These are phyloP conservation scores for Zhengitettix transpicula DNA, from an alignment of 2,888 invertebrate genomes.

Conservation along the genomic window DNA sequence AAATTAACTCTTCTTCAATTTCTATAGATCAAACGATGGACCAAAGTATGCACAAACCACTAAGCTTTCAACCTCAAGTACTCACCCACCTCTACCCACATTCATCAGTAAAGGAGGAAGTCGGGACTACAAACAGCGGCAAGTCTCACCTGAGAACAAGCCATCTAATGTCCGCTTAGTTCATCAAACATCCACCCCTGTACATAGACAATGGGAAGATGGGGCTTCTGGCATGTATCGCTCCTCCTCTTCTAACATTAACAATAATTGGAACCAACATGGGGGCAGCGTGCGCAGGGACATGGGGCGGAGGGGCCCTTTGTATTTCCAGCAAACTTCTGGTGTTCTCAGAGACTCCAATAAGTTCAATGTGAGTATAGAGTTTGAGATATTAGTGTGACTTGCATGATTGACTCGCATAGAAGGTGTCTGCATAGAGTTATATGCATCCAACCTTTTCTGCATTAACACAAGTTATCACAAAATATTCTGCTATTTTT, in stretches of 20 bases:
- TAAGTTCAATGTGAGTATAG: slow-evolving; percentile 14
- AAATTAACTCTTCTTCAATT: neutral
- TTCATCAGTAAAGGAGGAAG: slow-evolving; percentile 10
- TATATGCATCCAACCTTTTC: too few species aligned
- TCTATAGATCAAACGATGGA: slow-evolving; percentile 38
- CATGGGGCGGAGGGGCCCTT: slow-evolving; percentile 6
- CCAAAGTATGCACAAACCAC: slow-evolving; percentile 30
- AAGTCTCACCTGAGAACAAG: neutral
- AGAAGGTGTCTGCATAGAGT: too few species aligned
- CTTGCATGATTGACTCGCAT: too few species aligned
- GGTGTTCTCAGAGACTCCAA: slow-evolving; percentile 12
- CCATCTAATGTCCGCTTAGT: neutral
- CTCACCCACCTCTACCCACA: slow-evolving; percentile 8
- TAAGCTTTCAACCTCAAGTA: slow-evolving; percentile 11
- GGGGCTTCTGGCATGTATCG: slow-evolving; percentile 10
- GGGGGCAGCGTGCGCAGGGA: slow-evolving; percentile 2
- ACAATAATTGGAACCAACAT: slow-evolving; percentile 11
- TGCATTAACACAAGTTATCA: too few species aligned
- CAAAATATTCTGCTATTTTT: too few species aligned
- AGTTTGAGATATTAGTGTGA: slow-evolving; percentile 10
- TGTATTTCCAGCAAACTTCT: slow-evolving; percentile 8
- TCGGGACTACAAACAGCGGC: neutral
- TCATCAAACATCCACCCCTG: neutral
- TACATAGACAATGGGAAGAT: slow-evolving; percentile 9
- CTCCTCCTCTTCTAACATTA: slow-evolving; percentile 8